Evolutionary conservation across 2,888 invertebrate genomes (phyloP), one percentile per base, ranked within the genome.

Genomic region (Kuschelorhynchus macadamiae): DNA sequence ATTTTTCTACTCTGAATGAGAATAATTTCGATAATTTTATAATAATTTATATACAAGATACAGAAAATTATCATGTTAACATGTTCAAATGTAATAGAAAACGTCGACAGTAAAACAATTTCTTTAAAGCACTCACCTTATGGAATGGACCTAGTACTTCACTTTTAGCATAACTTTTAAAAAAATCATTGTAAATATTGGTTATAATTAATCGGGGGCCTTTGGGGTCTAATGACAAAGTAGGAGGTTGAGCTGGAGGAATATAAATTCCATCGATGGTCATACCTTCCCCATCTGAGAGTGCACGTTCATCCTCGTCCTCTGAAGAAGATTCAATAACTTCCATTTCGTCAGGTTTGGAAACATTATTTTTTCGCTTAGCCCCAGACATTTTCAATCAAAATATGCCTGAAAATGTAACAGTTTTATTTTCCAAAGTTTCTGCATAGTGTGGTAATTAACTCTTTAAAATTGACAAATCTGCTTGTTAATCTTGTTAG

Each of bases 101-200:
- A n/a, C n/a, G n/a, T n/a, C n/a, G n/a, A n/a, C n/a, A n/a, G n/a
- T n/a, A n/a, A n/a, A n/a, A n/a, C n/a, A n/a, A n/a, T n/a, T n/a
- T n/a, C n/a, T 30, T 9, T 11, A n/a, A 25, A 41, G 12, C 7
- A 36, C 41, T 50, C 86, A 96, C 96, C 87, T 97, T 96, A 82
- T 98, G 96, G 84, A 99, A 99, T 0, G 98, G 98, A 0, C 99
- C 99, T 55, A 99, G 86, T 1, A 85, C 83, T 77, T 93, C 90
- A 36, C 88, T 87, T 0, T 94, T 94, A 25, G 94, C 96, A 79
- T 98, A 99, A 79, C 98, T 98, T 84, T 99, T 99, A 82, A 99
- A 99, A 82, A 98, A 96, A 53, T 91, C 88, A 82, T 96, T 97
- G 0, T 91, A 91, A 74, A 99, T 98, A 75, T 93, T 90, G 0